Evolutionary conservation across 1,140 invertebrate species (phyloP).

Genomic region (Drosophila pandora): DNA sequence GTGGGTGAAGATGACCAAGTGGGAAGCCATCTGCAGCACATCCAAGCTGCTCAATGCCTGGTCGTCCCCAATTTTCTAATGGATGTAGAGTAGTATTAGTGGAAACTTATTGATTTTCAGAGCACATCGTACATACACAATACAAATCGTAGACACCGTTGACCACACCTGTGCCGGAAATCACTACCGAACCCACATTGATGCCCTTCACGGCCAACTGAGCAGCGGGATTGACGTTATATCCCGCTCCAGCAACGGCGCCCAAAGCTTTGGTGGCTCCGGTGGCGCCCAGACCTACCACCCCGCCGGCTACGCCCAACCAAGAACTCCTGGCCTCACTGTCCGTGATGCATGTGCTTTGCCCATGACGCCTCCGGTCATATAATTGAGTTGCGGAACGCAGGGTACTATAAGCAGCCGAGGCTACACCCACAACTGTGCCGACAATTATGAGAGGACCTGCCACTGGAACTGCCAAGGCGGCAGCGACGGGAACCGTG

Average conservation of each 20-base stretch:
- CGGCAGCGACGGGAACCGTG: constrained; percentile 56
- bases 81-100: neutral
- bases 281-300: constrained; percentile 60
- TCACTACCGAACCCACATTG: constrained; percentile 61
- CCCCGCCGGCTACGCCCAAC: constrained; percentile 72
- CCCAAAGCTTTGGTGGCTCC: constrained; percentile 60
- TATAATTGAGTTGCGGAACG: constrained; percentile 52
- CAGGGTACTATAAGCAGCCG: constrained; percentile 58
- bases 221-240: constrained; percentile 34
- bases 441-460: constrained; percentile 55
- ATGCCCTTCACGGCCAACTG: constrained; percentile 62
- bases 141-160: constrained; percentile 71
- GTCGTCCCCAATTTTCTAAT: constrained; percentile 60
- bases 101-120: neutral
- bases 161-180: constrained; percentile 64
- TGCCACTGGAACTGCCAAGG: constrained; percentile 59
- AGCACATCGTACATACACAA: constrained; percentile 23
- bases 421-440: constrained; percentile 49
- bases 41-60: constrained; percentile 52
- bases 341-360: constrained; percentile 53
- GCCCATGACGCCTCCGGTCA: constrained; percentile 63
- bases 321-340: constrained; percentile 69
- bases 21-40: constrained; percentile 66
- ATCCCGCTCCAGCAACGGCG: constrained; percentile 30
- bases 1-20: constrained; percentile 70